Percentiles rank a stretch among this genome's conserved stretches.
Conservation (phyloP, 2,113 vertebrate species). For the Corythornis vintsioides region DNA sequence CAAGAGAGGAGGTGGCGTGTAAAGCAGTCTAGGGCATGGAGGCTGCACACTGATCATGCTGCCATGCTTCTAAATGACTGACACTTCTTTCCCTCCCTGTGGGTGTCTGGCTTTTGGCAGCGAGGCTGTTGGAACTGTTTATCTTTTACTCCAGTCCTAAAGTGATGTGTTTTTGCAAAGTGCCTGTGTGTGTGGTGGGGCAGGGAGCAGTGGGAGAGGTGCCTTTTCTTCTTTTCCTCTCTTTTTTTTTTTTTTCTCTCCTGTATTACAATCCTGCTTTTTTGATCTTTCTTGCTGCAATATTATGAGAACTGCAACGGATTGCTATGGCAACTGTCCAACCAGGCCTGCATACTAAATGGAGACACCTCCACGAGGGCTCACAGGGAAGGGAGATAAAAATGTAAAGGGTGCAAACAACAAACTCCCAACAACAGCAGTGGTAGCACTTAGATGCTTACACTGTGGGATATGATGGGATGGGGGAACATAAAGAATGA, state of each 20-base stretch:
- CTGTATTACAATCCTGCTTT: constrained; percentile 28
- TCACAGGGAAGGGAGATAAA: constrained; percentile 27
- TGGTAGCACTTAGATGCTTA: not conserved
- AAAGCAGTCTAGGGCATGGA: not conserved
- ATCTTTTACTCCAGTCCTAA: not conserved
- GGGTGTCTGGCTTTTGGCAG: not conserved
- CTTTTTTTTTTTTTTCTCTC: rapidly evolving
- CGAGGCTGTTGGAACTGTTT: not conserved
- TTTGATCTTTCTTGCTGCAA: constrained; percentile 64
- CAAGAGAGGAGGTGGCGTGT: not conserved
- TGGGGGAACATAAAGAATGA: not conserved
- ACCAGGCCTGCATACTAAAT: constrained; percentile 76
- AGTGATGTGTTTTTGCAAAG: not conserved
- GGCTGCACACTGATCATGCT: not conserved
- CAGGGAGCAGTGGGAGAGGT: not conserved
- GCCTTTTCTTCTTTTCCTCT: not conserved
- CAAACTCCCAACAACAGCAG: not conserved
- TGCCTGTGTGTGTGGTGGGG: not conserved
- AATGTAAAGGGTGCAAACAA: constrained; percentile 26
- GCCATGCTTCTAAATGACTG: not conserved
- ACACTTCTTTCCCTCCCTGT: not conserved
- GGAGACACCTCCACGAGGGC: constrained; percentile 15
- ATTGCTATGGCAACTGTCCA: constrained; percentile 77
- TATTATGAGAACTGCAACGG: constrained; percentile 53
- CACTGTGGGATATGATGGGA: not conserved